phyloP scores from a whole-genome alignment of 2,888 invertebrate genomes.

The Melikaiella ostensackeni region DNA sequence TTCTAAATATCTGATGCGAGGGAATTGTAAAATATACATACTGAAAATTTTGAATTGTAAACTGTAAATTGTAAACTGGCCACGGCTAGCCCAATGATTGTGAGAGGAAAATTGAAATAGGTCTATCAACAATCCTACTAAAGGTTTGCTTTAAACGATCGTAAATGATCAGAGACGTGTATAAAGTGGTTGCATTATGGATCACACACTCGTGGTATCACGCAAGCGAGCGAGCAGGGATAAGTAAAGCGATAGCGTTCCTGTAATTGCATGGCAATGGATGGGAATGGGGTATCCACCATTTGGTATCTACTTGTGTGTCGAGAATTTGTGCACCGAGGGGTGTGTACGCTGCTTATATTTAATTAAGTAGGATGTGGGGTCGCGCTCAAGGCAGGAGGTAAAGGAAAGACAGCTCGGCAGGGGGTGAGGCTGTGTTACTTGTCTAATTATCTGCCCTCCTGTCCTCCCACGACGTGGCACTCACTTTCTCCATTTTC shows the following conservation, averaged over 20 bases:
- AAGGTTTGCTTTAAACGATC: background rate
- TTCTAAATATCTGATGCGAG: no score
- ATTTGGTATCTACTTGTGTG: slow-evolving; percentile 31
- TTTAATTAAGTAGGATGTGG: slow-evolving; percentile 73
- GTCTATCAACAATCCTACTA: no score
- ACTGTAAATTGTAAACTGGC: no score
- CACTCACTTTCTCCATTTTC: slow-evolving; percentile 31
- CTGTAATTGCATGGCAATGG: slow-evolving; percentile 62
- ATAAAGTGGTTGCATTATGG: background rate
- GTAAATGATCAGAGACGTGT: slow-evolving; percentile 2
- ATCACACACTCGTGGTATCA: background rate
- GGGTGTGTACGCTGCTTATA: slow-evolving; percentile 62
- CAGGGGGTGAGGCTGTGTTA: slow-evolving; percentile 62
- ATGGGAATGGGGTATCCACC: slow-evolving; percentile 44
- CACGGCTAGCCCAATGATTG: no score
- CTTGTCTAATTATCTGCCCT: slow-evolving; percentile 73
- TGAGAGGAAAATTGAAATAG: no score
- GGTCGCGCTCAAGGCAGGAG: slow-evolving; percentile 50
- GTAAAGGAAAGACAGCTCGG: slow-evolving; percentile 36
- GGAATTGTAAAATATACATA: no score
- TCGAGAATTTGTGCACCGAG: slow-evolving; percentile 42
- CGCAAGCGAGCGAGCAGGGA: background rate
- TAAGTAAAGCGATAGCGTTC: background rate
- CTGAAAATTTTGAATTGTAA: no score
- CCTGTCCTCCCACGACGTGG: slow-evolving; percentile 40